Percentiles rank a stretch among this genome's conserved stretches.
These are phyloP conservation scores for Ennomos erosarius DNA, from an alignment of 2,888 invertebrate species.

Conservation along the genomic window DNA sequence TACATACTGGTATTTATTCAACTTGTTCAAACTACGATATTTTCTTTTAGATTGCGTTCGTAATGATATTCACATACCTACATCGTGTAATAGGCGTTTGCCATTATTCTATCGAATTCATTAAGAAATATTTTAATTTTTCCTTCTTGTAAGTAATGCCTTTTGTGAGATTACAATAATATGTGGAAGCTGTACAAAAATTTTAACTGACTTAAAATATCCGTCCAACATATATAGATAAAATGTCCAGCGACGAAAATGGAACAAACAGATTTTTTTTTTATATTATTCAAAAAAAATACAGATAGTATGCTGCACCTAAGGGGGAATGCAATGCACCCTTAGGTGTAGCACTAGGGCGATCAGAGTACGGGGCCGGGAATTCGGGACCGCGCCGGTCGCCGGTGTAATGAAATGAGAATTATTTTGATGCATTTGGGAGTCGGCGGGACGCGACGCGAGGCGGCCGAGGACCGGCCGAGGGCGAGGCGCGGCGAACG, in stretches of 20 bases:
- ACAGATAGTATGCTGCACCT: neutral
- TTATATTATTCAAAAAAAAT: neutral
- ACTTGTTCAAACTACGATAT: slow-evolving; percentile 22
- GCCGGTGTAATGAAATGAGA: slow-evolving; percentile 54
- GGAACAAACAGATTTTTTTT: neutral
- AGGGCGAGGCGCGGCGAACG: slow-evolving; percentile 23
- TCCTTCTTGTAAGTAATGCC: slow-evolving; percentile 26
- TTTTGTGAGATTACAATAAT: slow-evolving; percentile 77
- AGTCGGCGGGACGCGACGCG: slow-evolving; percentile 37
- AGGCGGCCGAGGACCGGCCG: slow-evolving; percentile 3
- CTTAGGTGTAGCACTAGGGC: slow-evolving; percentile 46
- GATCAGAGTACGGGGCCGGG: slow-evolving; percentile 33
- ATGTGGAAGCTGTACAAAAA: slow-evolving; percentile 78
- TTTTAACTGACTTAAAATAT: slow-evolving; percentile 21
- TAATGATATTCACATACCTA: slow-evolving; percentile 14
- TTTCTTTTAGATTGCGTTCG: slow-evolving; percentile 11
- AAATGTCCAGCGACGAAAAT: neutral
- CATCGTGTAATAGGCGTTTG: slow-evolving; percentile 12
- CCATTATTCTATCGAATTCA: slow-evolving; percentile 9
- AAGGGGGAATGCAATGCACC: too few relatives aligned
- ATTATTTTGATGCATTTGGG: slow-evolving; percentile 66
- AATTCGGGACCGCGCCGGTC: slow-evolving; percentile 8
- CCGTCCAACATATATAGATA: neutral
- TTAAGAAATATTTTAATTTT: slow-evolving; percentile 1
- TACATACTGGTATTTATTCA: neutral